Base-by-base conservation (phyloP, 2,888 invertebrate genomes). In the Drosophila flavopinicola region DNA sequence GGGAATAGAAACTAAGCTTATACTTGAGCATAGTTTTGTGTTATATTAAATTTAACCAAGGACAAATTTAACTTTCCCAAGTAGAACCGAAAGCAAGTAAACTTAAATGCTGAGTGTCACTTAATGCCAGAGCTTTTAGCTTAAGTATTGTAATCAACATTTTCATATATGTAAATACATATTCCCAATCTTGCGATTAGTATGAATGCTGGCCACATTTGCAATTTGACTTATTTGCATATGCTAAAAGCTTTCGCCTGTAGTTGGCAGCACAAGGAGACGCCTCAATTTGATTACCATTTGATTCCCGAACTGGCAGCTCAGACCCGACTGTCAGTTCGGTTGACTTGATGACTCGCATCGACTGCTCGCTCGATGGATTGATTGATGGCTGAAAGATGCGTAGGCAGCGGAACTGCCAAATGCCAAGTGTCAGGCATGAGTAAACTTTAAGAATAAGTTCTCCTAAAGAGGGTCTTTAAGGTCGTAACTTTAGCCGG, bases 261-360 rank as follows among this genome's bases (percentile, higher is more conserved):
- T 51, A 37, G 65, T 37, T 54, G 65, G 53, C 45, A 64, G 44
- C 47, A n/a, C n/a, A 23, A 33, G 59, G 30, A 47, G 35, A 25
- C 39, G 38, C 68, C 53, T 73, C 79, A 39, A 51, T 72, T 85
- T 65, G 83, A 83, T 79, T 83, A 69, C 60, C 79, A 75, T 83
- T 85, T 73, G 79, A 79, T 79, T 82, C 83, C 65, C 82, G 82
- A 82, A 61, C 78, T 85, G 66, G 54, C 54, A 72, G 60, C 70
- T 67, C 63, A 65, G 58, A n/a, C n/a, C n/a, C n/a, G n/a, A n/a
- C 77, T 80, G 85, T 78, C 79, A 82, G 71, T 66, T 57, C 20
- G 60, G 49, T 52, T 75, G 85, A 79, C 78, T 85, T 78, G 85
- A 85, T 79, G 78, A 85, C 85, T 85, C 56, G 77, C 63, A 78